These are phyloP conservation scores for Epinotia ramella DNA, from an alignment of 2,888 invertebrate species.

Conservation along the genomic window DNA sequence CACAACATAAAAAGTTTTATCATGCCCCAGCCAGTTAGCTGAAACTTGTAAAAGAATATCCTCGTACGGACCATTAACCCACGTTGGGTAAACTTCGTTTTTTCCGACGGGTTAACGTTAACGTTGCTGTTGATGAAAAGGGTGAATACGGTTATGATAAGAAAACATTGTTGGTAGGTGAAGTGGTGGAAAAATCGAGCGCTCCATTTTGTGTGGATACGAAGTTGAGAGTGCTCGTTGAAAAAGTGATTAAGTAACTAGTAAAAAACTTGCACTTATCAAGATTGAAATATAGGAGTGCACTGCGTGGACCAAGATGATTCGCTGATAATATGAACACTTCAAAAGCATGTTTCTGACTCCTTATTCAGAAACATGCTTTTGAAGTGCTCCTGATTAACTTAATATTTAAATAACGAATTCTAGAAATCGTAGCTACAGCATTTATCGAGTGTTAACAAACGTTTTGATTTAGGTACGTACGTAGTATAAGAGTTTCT, in stretches of 20 bases:
- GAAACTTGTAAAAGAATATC: constrained; percentile 76
- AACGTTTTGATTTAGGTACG: too few relatives aligned
- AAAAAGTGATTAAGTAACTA: not conserved
- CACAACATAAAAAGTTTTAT: constrained; percentile 82
- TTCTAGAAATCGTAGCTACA: too few relatives aligned
- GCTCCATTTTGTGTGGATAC: not conserved
- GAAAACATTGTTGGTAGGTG: constrained; percentile 29
- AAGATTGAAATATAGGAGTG: not conserved
- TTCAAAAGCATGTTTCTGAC: not conserved
- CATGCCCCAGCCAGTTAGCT: constrained; percentile 67
- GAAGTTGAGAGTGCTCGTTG: constrained; percentile 12
- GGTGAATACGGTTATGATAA: constrained; percentile 43
- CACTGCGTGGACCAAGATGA: not conserved
- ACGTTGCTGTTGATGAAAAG: constrained; percentile 42
- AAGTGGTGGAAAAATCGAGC: constrained; percentile 17
- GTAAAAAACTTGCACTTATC: not conserved
- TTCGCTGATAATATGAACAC: not conserved
- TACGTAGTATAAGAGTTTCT: too few relatives aligned
- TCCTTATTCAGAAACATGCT: too few relatives aligned
- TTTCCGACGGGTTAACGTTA: constrained; percentile 27
- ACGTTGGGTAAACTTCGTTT: constrained; percentile 39
- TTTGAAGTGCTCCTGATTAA: not conserved
- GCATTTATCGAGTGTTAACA: too few relatives aligned
- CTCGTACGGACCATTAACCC: constrained; percentile 72
- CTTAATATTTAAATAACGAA: not conserved